These are phyloP conservation scores for Harpagus bidentatus DNA, from an alignment of 2,113 vertebrate species.

Conservation along the genomic window DNA sequence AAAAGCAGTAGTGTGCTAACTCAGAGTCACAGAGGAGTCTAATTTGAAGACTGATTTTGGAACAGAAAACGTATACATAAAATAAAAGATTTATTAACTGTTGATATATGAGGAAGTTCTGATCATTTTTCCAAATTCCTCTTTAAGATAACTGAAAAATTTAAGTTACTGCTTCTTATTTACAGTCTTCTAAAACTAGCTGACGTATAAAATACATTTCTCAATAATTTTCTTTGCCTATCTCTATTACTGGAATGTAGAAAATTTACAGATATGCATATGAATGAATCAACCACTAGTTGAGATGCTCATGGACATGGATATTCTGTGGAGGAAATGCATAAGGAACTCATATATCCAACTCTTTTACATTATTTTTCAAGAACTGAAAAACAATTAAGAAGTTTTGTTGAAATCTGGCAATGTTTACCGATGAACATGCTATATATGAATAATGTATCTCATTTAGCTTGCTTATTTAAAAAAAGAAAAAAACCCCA, in stretches of 20 bases:
- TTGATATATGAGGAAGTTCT: not conserved
- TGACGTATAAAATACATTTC: not conserved
- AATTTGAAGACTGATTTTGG: not conserved
- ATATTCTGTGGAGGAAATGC: not conserved
- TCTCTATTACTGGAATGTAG: not conserved
- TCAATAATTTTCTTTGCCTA: not conserved
- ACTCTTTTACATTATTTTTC: not conserved
- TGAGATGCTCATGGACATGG: not conserved
- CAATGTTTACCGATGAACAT: not conserved
- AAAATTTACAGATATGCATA: not conserved
- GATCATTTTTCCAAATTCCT: not conserved
- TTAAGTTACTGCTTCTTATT: not conserved
- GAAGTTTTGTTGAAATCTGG: not conserved
- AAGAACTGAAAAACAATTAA: not conserved
- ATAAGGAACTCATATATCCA: not conserved
- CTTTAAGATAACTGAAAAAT: not conserved
- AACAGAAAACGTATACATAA: not conserved
- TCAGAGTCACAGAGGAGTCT: not conserved
- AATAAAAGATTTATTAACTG: not conserved
- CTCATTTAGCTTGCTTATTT: not conserved
- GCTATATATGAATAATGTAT: not conserved
- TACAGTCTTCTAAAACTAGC: not conserved
- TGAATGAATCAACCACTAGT: not conserved
- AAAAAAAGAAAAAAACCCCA: not conserved
- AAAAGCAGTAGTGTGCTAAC: not conserved